These are phyloP conservation scores for Gallinago undulata DNA, from an alignment of 2,113 vertebrate species.

Conservation along the genomic window DNA sequence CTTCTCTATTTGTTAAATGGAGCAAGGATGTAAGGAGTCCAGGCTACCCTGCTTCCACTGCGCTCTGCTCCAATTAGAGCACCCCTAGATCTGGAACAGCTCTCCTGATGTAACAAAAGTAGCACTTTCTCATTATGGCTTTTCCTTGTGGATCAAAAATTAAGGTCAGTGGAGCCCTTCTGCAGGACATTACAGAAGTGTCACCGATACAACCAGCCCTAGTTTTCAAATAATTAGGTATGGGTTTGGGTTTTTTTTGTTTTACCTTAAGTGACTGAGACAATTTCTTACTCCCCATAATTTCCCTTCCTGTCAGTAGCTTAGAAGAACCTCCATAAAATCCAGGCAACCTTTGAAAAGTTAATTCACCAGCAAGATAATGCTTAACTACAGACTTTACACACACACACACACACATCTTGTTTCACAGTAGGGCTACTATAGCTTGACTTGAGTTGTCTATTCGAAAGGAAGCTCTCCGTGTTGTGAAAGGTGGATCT, in stretches of 20 bases:
- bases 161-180: neutral
- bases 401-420: fast-evolving
- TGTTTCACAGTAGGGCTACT: neutral
- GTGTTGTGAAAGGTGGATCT: neutral
- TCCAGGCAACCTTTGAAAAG: neutral
- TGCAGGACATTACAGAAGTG: neutral
- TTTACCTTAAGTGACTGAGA: neutral
- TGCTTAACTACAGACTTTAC: neutral
- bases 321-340: neutral
- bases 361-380: neutral
- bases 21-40: neutral
- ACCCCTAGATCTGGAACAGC: neutral
- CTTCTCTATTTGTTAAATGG: conserved; percentile 3
- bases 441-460: neutral
- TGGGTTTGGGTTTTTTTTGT: neutral
- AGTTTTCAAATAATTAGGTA: neutral
- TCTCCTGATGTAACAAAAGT: neutral
- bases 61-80: neutral
- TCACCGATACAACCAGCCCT: neutral
- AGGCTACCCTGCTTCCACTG: neutral
- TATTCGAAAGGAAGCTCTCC: neutral
- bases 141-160: conserved; percentile 24
- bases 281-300: neutral
- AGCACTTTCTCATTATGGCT: neutral
- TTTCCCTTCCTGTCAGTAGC: neutral